A percentile compares a stretch with the other conserved stretches of the same genome.
Conservation (phyloP, 1,140 invertebrate species). For the Condylostylus longicornis region DNA sequence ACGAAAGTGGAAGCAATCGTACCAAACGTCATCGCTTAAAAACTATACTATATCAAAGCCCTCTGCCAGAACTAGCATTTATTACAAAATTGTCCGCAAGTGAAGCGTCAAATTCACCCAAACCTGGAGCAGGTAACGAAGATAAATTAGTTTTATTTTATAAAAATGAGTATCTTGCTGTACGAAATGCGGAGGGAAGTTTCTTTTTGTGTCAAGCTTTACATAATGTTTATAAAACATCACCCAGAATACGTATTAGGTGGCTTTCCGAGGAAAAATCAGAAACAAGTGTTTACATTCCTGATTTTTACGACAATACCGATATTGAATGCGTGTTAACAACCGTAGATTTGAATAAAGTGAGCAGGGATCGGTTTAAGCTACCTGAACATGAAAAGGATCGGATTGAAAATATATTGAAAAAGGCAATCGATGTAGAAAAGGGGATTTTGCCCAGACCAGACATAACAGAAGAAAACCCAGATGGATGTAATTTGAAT, state of each 20-base stretch:
- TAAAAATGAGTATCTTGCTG: conserved; percentile 78
- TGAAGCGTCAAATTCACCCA: conserved; percentile 41
- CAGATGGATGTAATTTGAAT: conserved; percentile 60
- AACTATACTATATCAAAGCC: conserved; percentile 54
- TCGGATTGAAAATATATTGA: conserved; percentile 68
- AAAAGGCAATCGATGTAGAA: conserved; percentile 69
- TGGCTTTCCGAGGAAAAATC: conserved; percentile 67
- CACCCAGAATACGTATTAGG: conserved; percentile 68
- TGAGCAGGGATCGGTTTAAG: conserved; percentile 48
- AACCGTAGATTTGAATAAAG: conserved; percentile 59
- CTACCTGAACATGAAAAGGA: conserved; percentile 55
- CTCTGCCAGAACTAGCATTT: conserved; percentile 57
- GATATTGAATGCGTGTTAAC: conserved; percentile 81
- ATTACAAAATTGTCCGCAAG: conserved; percentile 51
- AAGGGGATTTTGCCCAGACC: conserved; percentile 44
- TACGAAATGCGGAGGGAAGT: conserved; percentile 71
- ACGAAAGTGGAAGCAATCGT: conserved; percentile 4
- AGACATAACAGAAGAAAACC: conserved; percentile 64
- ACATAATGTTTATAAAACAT: conserved; percentile 78
- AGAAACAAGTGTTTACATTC: conserved; percentile 55
- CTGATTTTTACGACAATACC: conserved; percentile 79
- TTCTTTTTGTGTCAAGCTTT: conserved; percentile 83
- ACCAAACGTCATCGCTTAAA: conserved; percentile 12
- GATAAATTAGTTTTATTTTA: conserved; percentile 75
- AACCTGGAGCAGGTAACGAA: conserved; percentile 44